Percentiles rank a stretch among this genome's conserved stretches.
phyloP scores from a whole-genome alignment of 2,888 invertebrate species.

The Ophion ellenae region DNA sequence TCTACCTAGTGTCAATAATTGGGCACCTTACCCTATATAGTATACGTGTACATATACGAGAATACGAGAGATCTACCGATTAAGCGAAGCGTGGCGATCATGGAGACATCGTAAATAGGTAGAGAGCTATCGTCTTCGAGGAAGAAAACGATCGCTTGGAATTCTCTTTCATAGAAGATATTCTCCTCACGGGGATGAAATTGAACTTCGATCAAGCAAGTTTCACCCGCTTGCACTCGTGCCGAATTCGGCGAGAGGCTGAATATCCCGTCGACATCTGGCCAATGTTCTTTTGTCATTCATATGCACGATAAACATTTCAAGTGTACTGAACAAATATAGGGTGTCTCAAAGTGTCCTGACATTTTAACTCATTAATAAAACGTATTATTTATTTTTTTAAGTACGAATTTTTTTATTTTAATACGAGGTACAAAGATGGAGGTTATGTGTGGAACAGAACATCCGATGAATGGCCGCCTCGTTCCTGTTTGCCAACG shows the following conservation, averaged over 20 bases:
- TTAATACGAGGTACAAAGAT: no score
- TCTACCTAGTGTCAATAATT: no score
- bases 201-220: slow-evolving; percentile 79
- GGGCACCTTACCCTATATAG: no score
- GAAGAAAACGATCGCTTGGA: slow-evolving; percentile 77
- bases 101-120: slow-evolving; percentile 67
- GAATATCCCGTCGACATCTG: slow-evolving; percentile 77
- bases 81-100: slow-evolving; percentile 73
- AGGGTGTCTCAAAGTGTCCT: no score
- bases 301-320: no score
- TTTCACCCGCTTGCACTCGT: slow-evolving; percentile 73
- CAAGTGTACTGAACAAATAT: not conserved
- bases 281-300: slow-evolving; percentile 27
- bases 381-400: no score
- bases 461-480: no score
- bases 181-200: slow-evolving; percentile 78
- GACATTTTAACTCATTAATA: no score
- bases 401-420: no score
- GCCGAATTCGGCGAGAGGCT: slow-evolving; percentile 76
- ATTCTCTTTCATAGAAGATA: slow-evolving; percentile 74
- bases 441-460: no score
- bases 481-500: no score
- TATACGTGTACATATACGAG: no score
- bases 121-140: not conserved
- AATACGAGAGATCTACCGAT: slow-evolving; percentile 67